phyloP scores from a whole-genome alignment of 2,888 invertebrate species.

The Mactromeris polynyma region DNA sequence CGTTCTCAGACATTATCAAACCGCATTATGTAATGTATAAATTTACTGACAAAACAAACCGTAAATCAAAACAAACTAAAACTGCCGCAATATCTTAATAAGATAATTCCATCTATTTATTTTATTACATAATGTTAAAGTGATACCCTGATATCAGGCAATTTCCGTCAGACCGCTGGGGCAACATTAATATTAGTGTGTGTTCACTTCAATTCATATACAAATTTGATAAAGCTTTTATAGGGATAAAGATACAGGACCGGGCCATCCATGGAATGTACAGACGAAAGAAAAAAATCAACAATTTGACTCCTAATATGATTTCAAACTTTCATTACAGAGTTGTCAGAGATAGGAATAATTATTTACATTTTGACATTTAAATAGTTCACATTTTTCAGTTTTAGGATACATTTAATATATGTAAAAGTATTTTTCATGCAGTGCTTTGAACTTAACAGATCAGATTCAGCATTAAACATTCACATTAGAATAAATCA shows the following conservation, averaged over 20 bases:
- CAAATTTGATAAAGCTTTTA: slow-evolving; percentile 26
- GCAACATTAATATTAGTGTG: slow-evolving; percentile 3
- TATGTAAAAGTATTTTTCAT: no score
- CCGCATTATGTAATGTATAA: not conserved
- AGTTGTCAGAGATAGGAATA: no score
- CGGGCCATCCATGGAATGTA: slow-evolving; percentile 2
- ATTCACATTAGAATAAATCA: no score
- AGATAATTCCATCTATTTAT: slow-evolving; percentile 30
- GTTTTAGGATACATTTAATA: no score
- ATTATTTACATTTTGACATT: no score
- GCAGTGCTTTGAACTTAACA: no score
- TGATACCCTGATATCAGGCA: slow-evolving; percentile 13
- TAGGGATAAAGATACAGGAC: slow-evolving; percentile 9
- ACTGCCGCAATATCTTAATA: slow-evolving; percentile 9
- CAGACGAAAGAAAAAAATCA: not conserved
- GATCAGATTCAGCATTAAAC: no score
- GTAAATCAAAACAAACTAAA: not conserved
- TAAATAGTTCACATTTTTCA: no score
- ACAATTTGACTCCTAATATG: not conserved
- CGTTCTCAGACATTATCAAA: not conserved
- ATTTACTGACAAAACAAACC: not conserved
- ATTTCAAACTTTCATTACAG: not conserved
- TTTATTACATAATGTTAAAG: slow-evolving; percentile 33
- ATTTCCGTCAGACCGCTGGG: slow-evolving; percentile 1
- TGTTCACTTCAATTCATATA: slow-evolving; percentile 33